Conservation (phyloP, 2,888 invertebrate species). For the Perdita meconis region DNA sequence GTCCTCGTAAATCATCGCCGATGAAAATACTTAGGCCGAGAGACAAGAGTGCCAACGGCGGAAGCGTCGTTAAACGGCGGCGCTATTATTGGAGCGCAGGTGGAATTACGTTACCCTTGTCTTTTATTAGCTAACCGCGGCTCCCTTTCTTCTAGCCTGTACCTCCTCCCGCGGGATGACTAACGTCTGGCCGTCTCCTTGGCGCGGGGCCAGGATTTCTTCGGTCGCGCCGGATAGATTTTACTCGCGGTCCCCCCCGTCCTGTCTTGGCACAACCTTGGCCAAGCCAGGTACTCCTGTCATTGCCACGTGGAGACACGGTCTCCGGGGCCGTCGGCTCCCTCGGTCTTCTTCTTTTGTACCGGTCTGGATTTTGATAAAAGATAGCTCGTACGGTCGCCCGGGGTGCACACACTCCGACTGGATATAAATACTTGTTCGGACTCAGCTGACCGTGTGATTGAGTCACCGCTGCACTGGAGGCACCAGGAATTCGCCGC, state of each 20-base stretch:
- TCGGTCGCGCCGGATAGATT: conserved; percentile 56
- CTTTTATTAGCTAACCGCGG: conserved; percentile 71
- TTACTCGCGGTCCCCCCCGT: conserved; percentile 51
- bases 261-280: conserved; percentile 69
- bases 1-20: conserved; percentile 50
- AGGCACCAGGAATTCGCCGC: conserved; percentile 4
- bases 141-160: conserved; percentile 58
- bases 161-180: conserved; percentile 65
- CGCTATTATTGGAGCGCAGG: conserved; percentile 74
- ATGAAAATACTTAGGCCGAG: conserved; percentile 60
- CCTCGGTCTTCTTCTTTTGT: conserved; percentile 17
- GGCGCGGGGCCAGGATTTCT: conserved; percentile 62
- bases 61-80: conserved; percentile 67
- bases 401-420: neutral
- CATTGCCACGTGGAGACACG: conserved; percentile 69
- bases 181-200: conserved; percentile 61
- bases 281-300: conserved; percentile 71
- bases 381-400: conserved; percentile 19
- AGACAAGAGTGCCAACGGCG: conserved; percentile 62
- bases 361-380: conserved; percentile 20
- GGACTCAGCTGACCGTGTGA: neutral
- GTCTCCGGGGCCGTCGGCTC: conserved; percentile 47
- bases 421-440: conserved; percentile 7
- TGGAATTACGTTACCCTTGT: conserved; percentile 74
- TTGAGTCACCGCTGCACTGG: conserved; percentile 1